Conservation (phyloP, 2,888 invertebrate genomes). For the Endomychus coccineus region DNA sequence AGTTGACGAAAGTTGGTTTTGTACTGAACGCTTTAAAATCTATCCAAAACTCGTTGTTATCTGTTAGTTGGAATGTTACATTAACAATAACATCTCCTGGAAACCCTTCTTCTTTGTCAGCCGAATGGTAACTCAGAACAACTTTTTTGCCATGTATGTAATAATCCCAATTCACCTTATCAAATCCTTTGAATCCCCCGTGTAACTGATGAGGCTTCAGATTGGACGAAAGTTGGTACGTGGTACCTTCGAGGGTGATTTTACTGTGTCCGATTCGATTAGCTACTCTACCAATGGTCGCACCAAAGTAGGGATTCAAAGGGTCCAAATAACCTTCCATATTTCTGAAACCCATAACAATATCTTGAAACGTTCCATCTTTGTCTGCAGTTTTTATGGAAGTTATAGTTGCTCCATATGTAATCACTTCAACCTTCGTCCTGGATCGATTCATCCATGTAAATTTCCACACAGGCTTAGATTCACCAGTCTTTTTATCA, state of each 20-base stretch:
- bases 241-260: slow-evolving; percentile 59
- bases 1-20: slow-evolving; percentile 75
- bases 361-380: slow-evolving; percentile 63
- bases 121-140: slow-evolving; percentile 66
- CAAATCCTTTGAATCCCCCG: slow-evolving; percentile 79
- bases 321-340: slow-evolving; percentile 64
- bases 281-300: slow-evolving; percentile 79
- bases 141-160: slow-evolving; percentile 55
- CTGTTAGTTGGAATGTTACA: slow-evolving; percentile 62
- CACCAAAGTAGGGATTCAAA: slow-evolving; percentile 79
- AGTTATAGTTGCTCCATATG: slow-evolving; percentile 82
- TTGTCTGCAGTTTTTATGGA: slow-evolving; percentile 71
- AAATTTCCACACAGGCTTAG: slow-evolving; percentile 50
- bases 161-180: slow-evolving; percentile 67
- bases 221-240: slow-evolving; percentile 68
- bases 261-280: slow-evolving; percentile 69
- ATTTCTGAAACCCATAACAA: slow-evolving; percentile 77
- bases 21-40: slow-evolving; percentile 68
- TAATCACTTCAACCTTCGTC: slow-evolving; percentile 62
- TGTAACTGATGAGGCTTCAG: slow-evolving; percentile 65
- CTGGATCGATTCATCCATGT: slow-evolving; percentile 61
- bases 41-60: slow-evolving; percentile 66
- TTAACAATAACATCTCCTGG: slow-evolving; percentile 74
- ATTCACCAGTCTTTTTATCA: slow-evolving; percentile 36
- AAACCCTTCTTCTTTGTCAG: slow-evolving; percentile 79